Evolutionary conservation across 2,113 vertebrate genomes (phyloP).

Genomic region (Corydoras sp.): DNA sequence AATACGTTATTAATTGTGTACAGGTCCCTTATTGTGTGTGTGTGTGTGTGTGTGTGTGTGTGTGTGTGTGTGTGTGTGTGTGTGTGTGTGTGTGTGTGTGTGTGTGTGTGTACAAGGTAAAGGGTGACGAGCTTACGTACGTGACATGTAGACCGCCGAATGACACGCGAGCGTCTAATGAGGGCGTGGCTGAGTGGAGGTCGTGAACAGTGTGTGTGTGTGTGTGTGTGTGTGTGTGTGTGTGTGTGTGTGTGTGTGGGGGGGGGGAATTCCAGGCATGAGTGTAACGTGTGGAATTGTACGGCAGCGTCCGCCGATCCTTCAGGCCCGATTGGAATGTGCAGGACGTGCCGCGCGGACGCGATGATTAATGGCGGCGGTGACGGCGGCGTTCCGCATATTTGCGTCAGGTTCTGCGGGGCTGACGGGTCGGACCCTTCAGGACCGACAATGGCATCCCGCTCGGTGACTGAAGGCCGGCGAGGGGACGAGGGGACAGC

Average conservation of each 20-base stretch:
- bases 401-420: slow-evolving; percentile 11
- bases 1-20: too few species aligned
- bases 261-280: slow-evolving; percentile 9
- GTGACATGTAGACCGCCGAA: too few species aligned
- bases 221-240: slow-evolving; percentile 12
- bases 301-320: slow-evolving; percentile 36
- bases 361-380: slow-evolving; percentile 26
- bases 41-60: slow-evolving; percentile 1
- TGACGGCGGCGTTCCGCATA: slow-evolving; percentile 6
- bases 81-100: slow-evolving; percentile 12
- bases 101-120: slow-evolving; percentile 9
- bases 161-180: too few species aligned
- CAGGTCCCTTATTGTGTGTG: neutral
- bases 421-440: slow-evolving; percentile 12
- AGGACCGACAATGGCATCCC: slow-evolving; percentile 9
- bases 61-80: slow-evolving; percentile 9
- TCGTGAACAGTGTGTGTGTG: too few species aligned
- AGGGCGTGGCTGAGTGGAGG: too few species aligned
- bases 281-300: slow-evolving; percentile 42
- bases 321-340: slow-evolving; percentile 27
- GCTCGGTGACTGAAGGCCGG: slow-evolving; percentile 1
- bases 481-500: slow-evolving; percentile 3
- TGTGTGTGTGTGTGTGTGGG: slow-evolving; percentile 2
- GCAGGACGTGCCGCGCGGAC: neutral
- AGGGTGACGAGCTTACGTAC: too few species aligned